Evolutionary conservation across 2,797 vertebrate genomes (phyloP), one percentile per base, ranked within the genome.

Genomic region (Cuculus canorus): DNA sequence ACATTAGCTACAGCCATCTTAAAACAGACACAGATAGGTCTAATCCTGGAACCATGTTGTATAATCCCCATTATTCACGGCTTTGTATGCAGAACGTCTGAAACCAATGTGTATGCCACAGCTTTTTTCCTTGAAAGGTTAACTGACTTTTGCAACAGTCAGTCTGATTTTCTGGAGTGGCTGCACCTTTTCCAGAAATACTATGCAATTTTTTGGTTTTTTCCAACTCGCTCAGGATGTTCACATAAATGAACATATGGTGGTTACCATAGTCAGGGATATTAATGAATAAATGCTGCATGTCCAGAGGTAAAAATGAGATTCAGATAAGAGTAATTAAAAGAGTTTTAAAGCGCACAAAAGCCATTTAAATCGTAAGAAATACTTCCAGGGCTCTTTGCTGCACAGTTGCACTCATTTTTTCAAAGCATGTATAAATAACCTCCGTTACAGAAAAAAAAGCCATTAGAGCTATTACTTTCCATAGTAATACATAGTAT

Each of bases 241-340:
- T 93, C 71, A 79, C 37, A 65, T 82, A 91, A 85, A 88, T 45
- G 73, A 79, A 86, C 88, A 90, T 82, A 85, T 77, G 80, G 84
- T 92, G 54, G 56, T 79, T 92, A 91, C 81, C 71, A 70, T 66
- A 78, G 50, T 80, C 59, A 56, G 28, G 25, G 27, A 41, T 37
- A 43, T 52, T 71, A 77, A 78, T 82, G 50, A 86, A 82, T 82
- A 90, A 95, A 86, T 75, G 50, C 54, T 93, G 81, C 54, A 52
- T 68, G 71, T 64, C 25, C 91, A 82, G 64, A 95, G 76, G 82
- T 53, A 92, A 95, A 96, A 90, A 87, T 32, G 25, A 89, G n/a
- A 66, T 66, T 96, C 82, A 76, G 76, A 81, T 54, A 88, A 77
- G 21, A 66, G 28, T 43, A 41, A 78, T 89, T 94, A 91, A 87